Evolutionary conservation across 2,113 vertebrate genomes (phyloP).

Genomic region (Stegastes partitus): DNA sequence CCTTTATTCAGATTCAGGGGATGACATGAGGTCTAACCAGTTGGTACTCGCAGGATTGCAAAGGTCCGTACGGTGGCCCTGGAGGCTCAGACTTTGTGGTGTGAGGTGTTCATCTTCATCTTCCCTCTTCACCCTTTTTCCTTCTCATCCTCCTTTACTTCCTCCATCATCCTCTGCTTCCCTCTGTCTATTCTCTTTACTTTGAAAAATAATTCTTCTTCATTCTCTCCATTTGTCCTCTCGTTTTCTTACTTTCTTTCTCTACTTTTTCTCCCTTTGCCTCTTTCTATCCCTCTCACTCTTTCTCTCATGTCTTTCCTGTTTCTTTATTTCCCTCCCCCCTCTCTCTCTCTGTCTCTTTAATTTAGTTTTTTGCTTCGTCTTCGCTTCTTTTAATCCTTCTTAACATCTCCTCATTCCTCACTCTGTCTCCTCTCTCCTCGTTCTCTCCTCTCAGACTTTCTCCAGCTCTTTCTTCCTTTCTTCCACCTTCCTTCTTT

Average conservation of each 20-base stretch:
- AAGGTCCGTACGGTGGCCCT: neutral
- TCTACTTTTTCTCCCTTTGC: neutral
- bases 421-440: neutral
- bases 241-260: neutral
- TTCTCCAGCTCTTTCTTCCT: too few relatives aligned
- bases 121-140: neutral
- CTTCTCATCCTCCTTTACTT: neutral
- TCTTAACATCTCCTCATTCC: too few relatives aligned
- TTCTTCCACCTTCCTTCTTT: neutral
- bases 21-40: too few relatives aligned
- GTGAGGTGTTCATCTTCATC: too few relatives aligned
- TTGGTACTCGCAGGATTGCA: neutral
- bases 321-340: too few relatives aligned
- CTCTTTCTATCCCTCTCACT: neutral
- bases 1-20: too few relatives aligned
- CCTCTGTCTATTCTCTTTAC: too few relatives aligned
- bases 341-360: neutral
- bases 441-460: neutral
- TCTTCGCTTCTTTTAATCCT: neutral
- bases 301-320: neutral
- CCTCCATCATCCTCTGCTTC: too few relatives aligned
- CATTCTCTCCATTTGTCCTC: neutral
- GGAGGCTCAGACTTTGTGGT: conserved; percentile 5
- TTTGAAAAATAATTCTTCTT: too few relatives aligned
- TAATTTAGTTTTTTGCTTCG: too few relatives aligned